Evolutionary conservation across 2,797 vertebrate species (phyloP), one percentile per base, ranked within the genome.

Genomic region (Lagocephalus sceleratus): DNA sequence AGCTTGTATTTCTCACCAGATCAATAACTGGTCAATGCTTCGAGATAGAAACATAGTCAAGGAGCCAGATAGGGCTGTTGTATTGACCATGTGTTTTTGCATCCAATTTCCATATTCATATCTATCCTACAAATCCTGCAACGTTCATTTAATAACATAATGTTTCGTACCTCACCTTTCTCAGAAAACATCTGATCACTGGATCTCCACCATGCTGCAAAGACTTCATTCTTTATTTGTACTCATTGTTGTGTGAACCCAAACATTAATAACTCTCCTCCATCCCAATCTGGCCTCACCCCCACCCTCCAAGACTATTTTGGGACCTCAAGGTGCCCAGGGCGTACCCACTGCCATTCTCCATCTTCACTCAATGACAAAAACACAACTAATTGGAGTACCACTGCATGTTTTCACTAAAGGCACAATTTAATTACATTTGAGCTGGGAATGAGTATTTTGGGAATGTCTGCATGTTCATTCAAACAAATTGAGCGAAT

Each of bases 401-500:
- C 89, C 77, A 86, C 81, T 87, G 88, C 89, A 85, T 88, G 89
- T 92, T 92, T 91, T 90, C 87, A 92, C 90, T 91, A 90, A 92
- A 90, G 91, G 90, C 91, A 87, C 88, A 90, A 90, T 92, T 91
- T 92, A 92, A 92, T 92, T 91, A 91, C 90, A 91, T 90, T 88
- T 89, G 88, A 90, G 88, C 87, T 77, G 86, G 85, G 89, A 91
- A 89, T 56, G 88, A 90, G 89, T 88, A 92, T 92, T 92, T 91
- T 87, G 90, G 90, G 91, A 91, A 88, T 72, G 86, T 90, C 82
- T 85, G 77, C 78, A 83, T 87, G 86, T 89, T 90, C 89, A 64
- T 90, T 90, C 88, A 87, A 88, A 90, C 90, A 91, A 92, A 91
- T 89, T 88, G 86, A 92, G 90, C 90, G 88, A 88, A 89, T 81